phyloP scores from a whole-genome alignment of 2,113 vertebrate genomes.

The Mesoclemmys tuberculata region DNA sequence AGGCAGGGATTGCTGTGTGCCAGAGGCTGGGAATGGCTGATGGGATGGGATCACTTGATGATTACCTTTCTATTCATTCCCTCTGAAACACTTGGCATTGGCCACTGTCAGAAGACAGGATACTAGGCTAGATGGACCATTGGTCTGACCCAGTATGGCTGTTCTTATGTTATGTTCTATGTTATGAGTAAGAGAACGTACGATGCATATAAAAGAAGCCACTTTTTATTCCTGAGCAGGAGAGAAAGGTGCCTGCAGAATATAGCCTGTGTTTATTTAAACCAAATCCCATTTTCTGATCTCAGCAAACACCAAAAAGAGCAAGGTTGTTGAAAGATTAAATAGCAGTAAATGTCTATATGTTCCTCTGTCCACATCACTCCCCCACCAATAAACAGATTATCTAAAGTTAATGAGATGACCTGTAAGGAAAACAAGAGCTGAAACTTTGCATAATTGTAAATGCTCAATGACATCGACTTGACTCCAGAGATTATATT shows the following conservation, averaged over 20 bases:
- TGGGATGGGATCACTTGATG: too few relatives aligned
- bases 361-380: not conserved
- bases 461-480: not conserved
- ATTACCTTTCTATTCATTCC: too few relatives aligned
- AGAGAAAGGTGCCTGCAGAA: not conserved
- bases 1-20: too few relatives aligned
- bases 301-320: not conserved
- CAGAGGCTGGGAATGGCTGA: too few relatives aligned
- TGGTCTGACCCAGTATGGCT: too few relatives aligned
- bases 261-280: not conserved
- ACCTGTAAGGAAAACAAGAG: rapidly evolving
- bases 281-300: not conserved
- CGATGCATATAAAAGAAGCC: not conserved
- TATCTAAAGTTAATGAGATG: not conserved
- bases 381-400: not conserved
- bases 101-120: too few relatives aligned
- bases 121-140: too few relatives aligned
- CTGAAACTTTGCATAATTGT: not conserved
- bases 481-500: not conserved
- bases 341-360: not conserved
- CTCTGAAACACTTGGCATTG: too few relatives aligned
- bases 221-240: rapidly evolving
- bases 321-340: not conserved
- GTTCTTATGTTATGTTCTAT: too few relatives aligned
- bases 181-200: not conserved